These are phyloP conservation scores for Trichopoda pennipes DNA, from an alignment of 2,888 invertebrate genomes.

Conservation along the genomic window DNA sequence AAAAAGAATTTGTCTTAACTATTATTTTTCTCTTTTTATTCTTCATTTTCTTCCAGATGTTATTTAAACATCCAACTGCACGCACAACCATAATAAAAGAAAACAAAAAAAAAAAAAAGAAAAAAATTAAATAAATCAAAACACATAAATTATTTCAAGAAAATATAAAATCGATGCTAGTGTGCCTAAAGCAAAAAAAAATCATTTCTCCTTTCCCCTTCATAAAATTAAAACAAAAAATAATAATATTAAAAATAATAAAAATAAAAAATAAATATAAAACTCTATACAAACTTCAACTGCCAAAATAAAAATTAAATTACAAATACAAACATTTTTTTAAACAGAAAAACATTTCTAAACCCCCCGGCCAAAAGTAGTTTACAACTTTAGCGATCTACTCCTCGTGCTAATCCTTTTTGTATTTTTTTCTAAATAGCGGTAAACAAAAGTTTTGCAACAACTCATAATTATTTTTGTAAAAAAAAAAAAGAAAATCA, in stretches of 20 bases:
- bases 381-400: constrained; percentile 27
- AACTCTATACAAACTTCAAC: constrained; percentile 25
- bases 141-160: constrained; percentile 47
- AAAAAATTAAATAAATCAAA: too few relatives aligned
- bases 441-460: constrained; percentile 41
- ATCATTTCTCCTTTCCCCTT: constrained; percentile 40
- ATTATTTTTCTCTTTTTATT: constrained; percentile 62
- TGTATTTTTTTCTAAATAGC: too few relatives aligned
- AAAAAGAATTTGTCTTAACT: constrained; percentile 43
- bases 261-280: constrained; percentile 6
- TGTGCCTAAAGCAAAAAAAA: constrained; percentile 61
- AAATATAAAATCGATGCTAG: constrained; percentile 58
- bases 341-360: constrained; percentile 3
- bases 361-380: constrained; percentile 44
- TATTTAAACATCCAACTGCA: constrained; percentile 62
- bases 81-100: constrained; percentile 44
- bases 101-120: too few relatives aligned
- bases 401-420: constrained; percentile 1
- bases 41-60: constrained; percentile 68
- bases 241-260: constrained; percentile 4
- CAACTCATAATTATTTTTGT: constrained; percentile 22
- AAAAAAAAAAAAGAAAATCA: constrained; percentile 33
- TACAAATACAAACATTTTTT: not conserved
- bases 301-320: constrained; percentile 45
- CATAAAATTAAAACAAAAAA: constrained; percentile 23